Base-by-base conservation (phyloP, 2,888 invertebrate genomes). In the Metellina segmentata region DNA sequence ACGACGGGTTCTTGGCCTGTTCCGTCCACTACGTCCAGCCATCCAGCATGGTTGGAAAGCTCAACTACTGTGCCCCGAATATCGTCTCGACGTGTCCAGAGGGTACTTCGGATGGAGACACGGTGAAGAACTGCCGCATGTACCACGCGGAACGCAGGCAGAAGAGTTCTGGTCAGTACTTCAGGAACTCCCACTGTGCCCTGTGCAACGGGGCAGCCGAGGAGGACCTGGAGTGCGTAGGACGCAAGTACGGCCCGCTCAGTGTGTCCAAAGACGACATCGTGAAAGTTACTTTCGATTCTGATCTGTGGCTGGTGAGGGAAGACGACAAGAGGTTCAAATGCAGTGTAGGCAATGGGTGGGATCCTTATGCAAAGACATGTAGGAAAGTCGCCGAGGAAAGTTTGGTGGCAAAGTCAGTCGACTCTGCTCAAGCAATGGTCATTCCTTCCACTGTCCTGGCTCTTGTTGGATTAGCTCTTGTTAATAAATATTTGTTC, bases 151-250 rank as follows among this genome's bases (percentile, higher is more conserved):
- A 91, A 61, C 70, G 90, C 2, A 86, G 78, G n/a, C 48, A 51
- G n/a, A 91, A 86, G 19, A 71, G 70, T 11, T 49, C 81, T 1
- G 61, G 71, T 9, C 20, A 19, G 0, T 86, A 86, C 52, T 91
- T 61, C 77, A 81, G 74, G 53, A 91, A 91, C 52, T 53, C 69
- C 69, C 86, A 91, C 34, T 91, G 90, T 48, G 90, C 90, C 51
- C 51, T 78, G 34, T 91, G 90, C 19, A 86, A 91, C 34, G 86
- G 77, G 0, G 20, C 71, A 1, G 19, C 52, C 48, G 34, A 81
- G 19, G 81, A 82, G 11, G 77, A 91, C 7, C 48, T 91, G 13
- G 90, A 91, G 5, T 91, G 90, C 48, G 61, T 75, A 0, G 90
- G 90, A 0, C 81, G 86, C 20, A 70, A 5, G 13, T 81, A 82